phyloP scores from a whole-genome alignment of 2,888 invertebrate species.

The Meandrusa payeni region DNA sequence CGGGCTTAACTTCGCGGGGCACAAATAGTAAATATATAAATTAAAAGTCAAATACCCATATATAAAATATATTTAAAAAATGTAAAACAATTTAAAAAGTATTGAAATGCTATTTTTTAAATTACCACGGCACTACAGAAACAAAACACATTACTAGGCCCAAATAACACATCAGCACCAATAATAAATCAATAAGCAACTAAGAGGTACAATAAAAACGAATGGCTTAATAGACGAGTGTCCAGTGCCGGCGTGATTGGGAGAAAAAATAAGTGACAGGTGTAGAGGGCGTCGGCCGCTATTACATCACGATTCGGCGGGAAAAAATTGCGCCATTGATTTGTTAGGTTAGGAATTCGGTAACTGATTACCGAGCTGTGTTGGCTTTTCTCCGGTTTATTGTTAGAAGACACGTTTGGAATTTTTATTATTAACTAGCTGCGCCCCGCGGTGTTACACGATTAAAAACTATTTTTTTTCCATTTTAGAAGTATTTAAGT shows the following conservation, averaged over 20 bases:
- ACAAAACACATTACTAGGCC: constrained; percentile 12
- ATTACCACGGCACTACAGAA: too few relatives aligned
- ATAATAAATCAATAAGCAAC: constrained; percentile 61
- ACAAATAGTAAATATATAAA: too few relatives aligned
- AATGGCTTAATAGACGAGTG: constrained; percentile 58
- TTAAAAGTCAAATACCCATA: too few relatives aligned
- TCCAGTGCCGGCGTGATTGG: constrained; percentile 43
- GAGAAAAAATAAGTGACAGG: constrained; percentile 56
- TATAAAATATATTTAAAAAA: too few relatives aligned
- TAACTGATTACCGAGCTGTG: constrained; percentile 19
- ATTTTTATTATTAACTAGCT: too few relatives aligned
- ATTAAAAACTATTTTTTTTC: too few relatives aligned
- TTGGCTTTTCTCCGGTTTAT: constrained; percentile 7
- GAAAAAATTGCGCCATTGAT: constrained; percentile 47
- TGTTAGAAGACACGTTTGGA: neutral
- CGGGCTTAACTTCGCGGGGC: too few relatives aligned
- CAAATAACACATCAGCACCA: constrained; percentile 20
- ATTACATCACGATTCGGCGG: constrained; percentile 54
- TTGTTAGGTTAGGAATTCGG: constrained; percentile 23
- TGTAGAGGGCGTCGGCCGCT: constrained; percentile 45
- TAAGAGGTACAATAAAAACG: constrained; percentile 56
- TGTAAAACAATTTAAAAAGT: too few relatives aligned
- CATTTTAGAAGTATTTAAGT: too few relatives aligned
- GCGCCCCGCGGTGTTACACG: too few relatives aligned
- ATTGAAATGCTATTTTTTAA: too few relatives aligned